Percentiles rank a stretch among this genome's conserved stretches.
Conservation (phyloP, 2,797 vertebrate genomes). For the Pipistrellus pygmaeus region DNA sequence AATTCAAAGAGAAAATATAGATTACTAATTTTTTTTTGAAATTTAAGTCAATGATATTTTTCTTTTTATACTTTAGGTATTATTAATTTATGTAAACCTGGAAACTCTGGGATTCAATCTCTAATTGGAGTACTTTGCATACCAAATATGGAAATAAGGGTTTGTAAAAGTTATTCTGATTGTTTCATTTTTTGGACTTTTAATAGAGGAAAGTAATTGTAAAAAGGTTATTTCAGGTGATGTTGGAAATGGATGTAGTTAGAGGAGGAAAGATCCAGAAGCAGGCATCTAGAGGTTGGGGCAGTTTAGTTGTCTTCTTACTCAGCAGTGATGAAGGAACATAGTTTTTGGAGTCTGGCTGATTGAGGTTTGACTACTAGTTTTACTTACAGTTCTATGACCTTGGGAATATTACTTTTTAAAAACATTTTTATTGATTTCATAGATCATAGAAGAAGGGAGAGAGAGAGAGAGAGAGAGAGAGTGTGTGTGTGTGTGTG, state of each 20-base stretch:
- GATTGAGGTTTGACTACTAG: neutral
- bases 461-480: too few relatives aligned
- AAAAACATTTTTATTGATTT: too few relatives aligned
- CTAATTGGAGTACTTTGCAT: constrained; percentile 98
- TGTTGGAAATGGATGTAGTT: neutral
- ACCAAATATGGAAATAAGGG: constrained; percentile 99
- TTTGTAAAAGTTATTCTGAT: constrained; percentile 86
- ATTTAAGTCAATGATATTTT: constrained; percentile 33
- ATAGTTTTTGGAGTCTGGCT: neutral
- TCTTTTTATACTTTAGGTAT: constrained; percentile 90
- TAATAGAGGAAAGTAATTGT: constrained; percentile 22
- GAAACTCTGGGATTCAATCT: constrained; percentile 98
- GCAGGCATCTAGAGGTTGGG: neutral
- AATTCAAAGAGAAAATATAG: neutral
- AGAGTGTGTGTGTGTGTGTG: too few relatives aligned
- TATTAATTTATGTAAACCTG: constrained; percentile 98
- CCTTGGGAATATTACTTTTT: constrained; percentile 4
- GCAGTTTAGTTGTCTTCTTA: neutral
- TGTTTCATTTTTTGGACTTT: constrained; percentile 47
- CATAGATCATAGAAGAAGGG: too few relatives aligned
- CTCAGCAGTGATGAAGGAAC: neutral
- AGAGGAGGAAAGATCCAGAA: constrained; percentile 1
- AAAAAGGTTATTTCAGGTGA: neutral
- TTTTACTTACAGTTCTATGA: neutral
- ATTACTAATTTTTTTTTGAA: constrained; percentile 24